Evolutionary conservation across 2,888 invertebrate species (phyloP).

Genomic region (Drosophila picticornis): DNA sequence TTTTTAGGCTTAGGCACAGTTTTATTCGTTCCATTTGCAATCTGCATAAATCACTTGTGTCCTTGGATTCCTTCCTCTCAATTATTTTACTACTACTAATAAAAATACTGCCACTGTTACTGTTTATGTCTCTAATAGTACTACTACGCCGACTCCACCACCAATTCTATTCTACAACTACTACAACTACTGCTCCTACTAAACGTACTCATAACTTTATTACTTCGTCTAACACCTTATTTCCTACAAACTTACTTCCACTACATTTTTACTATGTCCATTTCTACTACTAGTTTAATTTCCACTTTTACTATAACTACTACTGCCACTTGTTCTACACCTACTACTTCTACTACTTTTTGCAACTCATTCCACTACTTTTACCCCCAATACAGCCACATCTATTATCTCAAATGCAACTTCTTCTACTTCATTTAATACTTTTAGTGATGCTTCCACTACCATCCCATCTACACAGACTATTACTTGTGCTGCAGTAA

Average conservation of each 20-base stretch:
- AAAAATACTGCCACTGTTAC: constrained; percentile 57
- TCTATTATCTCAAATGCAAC: background rate
- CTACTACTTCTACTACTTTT: background rate
- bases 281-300: background rate
- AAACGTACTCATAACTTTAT: too few relatives aligned
- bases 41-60: constrained; percentile 69
- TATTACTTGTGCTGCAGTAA: background rate
- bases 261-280: background rate
- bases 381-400: background rate
- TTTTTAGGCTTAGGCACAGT: constrained; percentile 22
- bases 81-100: constrained; percentile 18
- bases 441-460: background rate
- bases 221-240: too few relatives aligned
- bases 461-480: background rate
- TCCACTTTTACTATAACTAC: background rate
- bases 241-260: background rate
- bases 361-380: background rate
- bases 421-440: background rate
- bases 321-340: background rate
- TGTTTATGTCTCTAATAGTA: background rate
- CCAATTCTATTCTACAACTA: background rate
- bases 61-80: constrained; percentile 13
- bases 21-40: constrained; percentile 64
- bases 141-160: background rate
- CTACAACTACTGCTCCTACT: background rate